phyloP scores from a whole-genome alignment of 1,140 invertebrate genomes.

The Bombus turneri region DNA sequence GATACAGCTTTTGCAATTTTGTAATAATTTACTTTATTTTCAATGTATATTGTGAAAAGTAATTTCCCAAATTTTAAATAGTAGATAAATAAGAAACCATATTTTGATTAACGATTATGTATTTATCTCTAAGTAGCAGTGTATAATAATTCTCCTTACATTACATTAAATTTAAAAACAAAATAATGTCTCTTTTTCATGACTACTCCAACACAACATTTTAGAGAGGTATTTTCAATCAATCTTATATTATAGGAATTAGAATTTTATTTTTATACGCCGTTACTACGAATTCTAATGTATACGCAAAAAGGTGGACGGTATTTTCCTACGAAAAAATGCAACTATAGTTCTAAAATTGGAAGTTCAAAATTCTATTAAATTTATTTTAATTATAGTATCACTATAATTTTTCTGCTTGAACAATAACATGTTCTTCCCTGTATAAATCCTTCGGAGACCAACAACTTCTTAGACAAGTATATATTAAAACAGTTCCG shows the following conservation, averaged over 20 bases:
- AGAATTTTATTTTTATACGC: conserved; percentile 28
- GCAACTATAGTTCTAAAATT: conserved; percentile 47
- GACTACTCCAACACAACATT: conserved; percentile 12
- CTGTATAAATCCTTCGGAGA: conserved; percentile 85
- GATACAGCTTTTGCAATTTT: neutral
- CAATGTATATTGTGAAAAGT: neutral
- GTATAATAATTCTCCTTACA: conserved; percentile 57
- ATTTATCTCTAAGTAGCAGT: conserved; percentile 58
- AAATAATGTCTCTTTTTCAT: conserved; percentile 49
- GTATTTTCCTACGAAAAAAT: conserved; percentile 71
- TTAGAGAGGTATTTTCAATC: conserved; percentile 34
- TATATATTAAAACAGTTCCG: conserved; percentile 91
- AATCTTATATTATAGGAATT: conserved; percentile 30
- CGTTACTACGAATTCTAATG: conserved; percentile 49
- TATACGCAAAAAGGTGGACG: conserved; percentile 76
- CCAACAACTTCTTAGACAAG: conserved; percentile 93
- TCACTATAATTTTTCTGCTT: conserved; percentile 85
- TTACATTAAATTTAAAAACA: conserved; percentile 51
- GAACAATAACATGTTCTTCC: conserved; percentile 89
- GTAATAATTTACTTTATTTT: neutral
- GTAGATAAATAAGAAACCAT: conserved; percentile 7
- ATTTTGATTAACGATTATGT: conserved; percentile 47
- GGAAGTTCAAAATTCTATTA: conserved; percentile 59
- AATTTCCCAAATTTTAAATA: neutral
- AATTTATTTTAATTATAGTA: conserved; percentile 43